Percentiles rank a stretch among this genome's conserved stretches.
phyloP scores from a whole-genome alignment of 35 echinoderm and acorn worm genomes.

The Diadema setosum region DNA sequence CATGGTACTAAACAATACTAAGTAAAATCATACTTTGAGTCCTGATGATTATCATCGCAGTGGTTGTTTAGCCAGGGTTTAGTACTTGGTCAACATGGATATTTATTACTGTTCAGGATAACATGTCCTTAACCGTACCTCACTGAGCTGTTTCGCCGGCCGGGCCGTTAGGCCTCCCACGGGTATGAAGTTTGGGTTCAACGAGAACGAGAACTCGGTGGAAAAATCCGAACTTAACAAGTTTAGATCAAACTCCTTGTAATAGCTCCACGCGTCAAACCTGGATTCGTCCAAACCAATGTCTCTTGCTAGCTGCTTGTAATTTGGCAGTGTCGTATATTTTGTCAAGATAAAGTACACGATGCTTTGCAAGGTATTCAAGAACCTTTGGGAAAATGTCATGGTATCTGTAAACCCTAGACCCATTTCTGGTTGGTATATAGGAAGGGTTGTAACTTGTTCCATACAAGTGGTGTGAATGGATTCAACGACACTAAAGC shows the following conservation, averaged over 20 bases:
- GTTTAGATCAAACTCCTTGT: neutral
- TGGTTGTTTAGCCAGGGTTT: no score
- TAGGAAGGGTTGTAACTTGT: neutral
- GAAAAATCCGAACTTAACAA: neutral
- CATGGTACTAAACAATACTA: no score
- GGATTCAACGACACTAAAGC: neutral
- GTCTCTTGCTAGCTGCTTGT: no score
- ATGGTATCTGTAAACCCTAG: neutral
- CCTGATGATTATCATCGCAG: no score
- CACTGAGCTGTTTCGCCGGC: neutral
- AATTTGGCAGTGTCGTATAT: no score
- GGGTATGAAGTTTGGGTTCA: neutral
- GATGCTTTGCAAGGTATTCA: neutral
- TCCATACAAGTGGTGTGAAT: neutral
- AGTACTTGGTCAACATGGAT: no score
- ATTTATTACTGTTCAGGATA: no score
- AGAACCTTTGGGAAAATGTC: neutral
- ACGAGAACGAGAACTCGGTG: neutral
- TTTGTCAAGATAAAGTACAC: no score
- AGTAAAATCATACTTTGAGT: no score
- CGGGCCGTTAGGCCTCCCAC: neutral
- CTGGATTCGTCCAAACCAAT: no score
- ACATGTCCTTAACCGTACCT: no score
- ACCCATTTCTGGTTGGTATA: neutral
- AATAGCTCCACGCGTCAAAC: neutral